Conservation (phyloP, 2,797 vertebrate species). For the Gallinago stenura region DNA sequence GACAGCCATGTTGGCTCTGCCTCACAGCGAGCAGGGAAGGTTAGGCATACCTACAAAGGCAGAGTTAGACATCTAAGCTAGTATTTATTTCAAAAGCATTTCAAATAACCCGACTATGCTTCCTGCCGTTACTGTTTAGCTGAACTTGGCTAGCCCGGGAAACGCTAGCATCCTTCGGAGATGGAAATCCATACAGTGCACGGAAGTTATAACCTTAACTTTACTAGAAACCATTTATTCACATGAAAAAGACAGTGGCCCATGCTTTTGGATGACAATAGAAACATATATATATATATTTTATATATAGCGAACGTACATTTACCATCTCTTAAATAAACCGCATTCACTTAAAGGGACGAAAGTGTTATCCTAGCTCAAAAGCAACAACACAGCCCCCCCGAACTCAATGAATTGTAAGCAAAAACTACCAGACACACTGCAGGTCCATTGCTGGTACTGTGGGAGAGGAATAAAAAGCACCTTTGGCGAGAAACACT, state of each 20-base stretch:
- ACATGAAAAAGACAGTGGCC: conserved; percentile 80
- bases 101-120: neutral
- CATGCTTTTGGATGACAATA: conserved; percentile 76
- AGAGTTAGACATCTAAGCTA: neutral
- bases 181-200: conserved; percentile 76
- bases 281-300: conserved; percentile 66
- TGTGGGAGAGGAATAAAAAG: conserved; percentile 51
- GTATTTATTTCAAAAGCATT: neutral
- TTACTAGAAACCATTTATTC: conserved; percentile 84
- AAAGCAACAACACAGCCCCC: conserved; percentile 48
- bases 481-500: conserved; percentile 77
- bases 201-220: conserved; percentile 79
- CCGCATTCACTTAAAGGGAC: conserved; percentile 68
- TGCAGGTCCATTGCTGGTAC: conserved; percentile 66
- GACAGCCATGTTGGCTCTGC: conserved; percentile 42
- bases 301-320: conserved; percentile 73
- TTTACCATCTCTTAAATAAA: conserved; percentile 80
- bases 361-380: conserved; percentile 61
- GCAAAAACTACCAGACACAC: conserved; percentile 73
- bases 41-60: neutral
- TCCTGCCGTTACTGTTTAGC: conserved; percentile 21
- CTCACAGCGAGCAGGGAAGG: neutral
- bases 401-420: conserved; percentile 67
- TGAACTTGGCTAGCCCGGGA: conserved; percentile 9
- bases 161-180: conserved; percentile 39